Base-by-base conservation (phyloP, 1,140 invertebrate species). In the Hyphantria cunea region DNA sequence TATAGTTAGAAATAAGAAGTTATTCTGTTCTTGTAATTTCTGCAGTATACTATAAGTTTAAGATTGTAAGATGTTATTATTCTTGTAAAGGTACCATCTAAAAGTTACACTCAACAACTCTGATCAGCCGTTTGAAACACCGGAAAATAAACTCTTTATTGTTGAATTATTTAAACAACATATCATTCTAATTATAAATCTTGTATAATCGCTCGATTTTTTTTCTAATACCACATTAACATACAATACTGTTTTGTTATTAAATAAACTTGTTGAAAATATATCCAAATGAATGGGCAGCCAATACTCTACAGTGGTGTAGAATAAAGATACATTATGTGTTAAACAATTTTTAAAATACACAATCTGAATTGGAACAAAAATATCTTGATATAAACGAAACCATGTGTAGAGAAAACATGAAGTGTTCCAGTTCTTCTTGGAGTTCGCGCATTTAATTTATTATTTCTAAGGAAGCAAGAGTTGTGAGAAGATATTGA, bases 291-390 rank as follows among this genome's bases (percentile, higher is more conserved):
- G 33, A 54, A 13, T 56, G 13, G 42, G 12, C 31, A 47, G 34
- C 17, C 17, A 13, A 15, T 17, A 39, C 14, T 34, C 34, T 11
- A 11, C n/a, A 39, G 7, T 54, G 12, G 52, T 39, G 25, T 42
- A 44, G n/a, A n/a, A 48, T 47, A 56, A 47, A 17, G 14, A 8
- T 17, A 47, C 34, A 41, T 47, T 47, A 56, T 56, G 5, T 25
- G 44, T 47, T 48, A 37, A 56, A 56, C 32, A 56, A 13, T 47
- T 56, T 48, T 9, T 15, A 56, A 14, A 25, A 47, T 56, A 56
- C 45, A 56, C 33, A 56, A 48, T 37, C 42, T 33, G 8, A 56
- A 34, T 25, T 25, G 5, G 17, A 25, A 25, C 31, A 12, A 2
- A 47, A 47, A 56, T 25, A 25, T 33, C 13, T 25, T 37, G 34